phyloP scores from a whole-genome alignment of 2,797 vertebrate species.

The Valencia hispanica region DNA sequence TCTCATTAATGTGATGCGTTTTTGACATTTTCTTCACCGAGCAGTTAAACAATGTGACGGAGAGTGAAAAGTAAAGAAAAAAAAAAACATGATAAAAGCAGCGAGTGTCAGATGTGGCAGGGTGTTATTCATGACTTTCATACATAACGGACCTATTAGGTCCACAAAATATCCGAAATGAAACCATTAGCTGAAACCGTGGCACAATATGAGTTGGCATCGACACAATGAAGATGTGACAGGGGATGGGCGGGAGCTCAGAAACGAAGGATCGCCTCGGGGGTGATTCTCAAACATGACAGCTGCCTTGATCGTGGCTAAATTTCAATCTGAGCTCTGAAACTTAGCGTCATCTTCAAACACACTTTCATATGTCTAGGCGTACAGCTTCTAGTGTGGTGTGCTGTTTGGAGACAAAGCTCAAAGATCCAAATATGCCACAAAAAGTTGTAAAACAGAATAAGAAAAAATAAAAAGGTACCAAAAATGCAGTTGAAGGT shows the following conservation, averaged over 20 bases:
- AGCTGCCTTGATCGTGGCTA: conserved; percentile 6
- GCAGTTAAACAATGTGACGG: conserved; percentile 8
- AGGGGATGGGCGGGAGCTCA: conserved; percentile 11
- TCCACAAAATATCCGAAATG: conserved; percentile 31
- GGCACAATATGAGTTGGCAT: conserved; percentile 19
- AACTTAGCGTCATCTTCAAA: conserved; percentile 1
- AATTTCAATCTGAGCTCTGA: conserved; percentile 9
- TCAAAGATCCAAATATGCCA: conserved; percentile 2
- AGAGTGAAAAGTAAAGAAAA: not conserved
- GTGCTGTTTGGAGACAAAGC: not conserved
- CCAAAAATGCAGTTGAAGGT: not conserved
- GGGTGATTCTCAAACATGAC: conserved; percentile 17
- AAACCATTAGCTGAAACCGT: conserved; percentile 20
- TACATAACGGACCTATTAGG: conserved; percentile 46
- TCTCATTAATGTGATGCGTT: conserved; percentile 9
- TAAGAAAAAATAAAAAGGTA: not conserved
- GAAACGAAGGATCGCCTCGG: conserved; percentile 13
- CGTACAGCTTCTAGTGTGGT: not conserved
- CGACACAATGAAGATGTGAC: conserved; percentile 31
- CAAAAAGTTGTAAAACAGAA: not conserved
- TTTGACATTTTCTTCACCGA: conserved; percentile 10
- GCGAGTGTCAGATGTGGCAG: conserved; percentile 1
- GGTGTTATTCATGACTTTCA: conserved; percentile 20
- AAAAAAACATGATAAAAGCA: not conserved
- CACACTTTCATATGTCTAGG: not conserved